Percentiles rank a stretch among this genome's conserved stretches.
Evolutionary conservation across 2,797 vertebrate species (phyloP).

Genomic region (Liasis olivaceus): DNA sequence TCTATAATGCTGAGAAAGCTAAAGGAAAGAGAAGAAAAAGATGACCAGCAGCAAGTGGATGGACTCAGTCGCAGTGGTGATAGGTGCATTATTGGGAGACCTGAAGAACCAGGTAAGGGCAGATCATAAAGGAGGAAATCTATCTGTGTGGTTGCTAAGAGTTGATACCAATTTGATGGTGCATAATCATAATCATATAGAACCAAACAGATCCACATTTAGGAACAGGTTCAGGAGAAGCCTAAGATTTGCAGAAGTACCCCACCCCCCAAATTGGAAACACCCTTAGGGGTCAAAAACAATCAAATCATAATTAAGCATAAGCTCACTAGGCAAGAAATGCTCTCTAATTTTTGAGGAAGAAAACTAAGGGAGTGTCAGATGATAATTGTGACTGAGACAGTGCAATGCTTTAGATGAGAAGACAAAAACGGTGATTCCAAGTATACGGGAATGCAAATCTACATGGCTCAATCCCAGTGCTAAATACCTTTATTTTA

Average conservation of each 20-base stretch:
- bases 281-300: neutral
- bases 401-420: neutral
- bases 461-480: neutral
- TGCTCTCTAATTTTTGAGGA: neutral
- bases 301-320: neutral
- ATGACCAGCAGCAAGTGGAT: too few relatives aligned
- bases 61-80: too few relatives aligned
- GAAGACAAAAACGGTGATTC: neutral
- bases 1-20: neutral
- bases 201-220: neutral
- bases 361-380: neutral
- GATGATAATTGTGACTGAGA: too few relatives aligned
- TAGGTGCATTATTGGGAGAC: neutral
- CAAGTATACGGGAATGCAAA: neutral
- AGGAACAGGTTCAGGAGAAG: neutral
- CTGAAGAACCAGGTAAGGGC: neutral
- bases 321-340: neutral
- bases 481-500: neutral
- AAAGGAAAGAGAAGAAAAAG: too few relatives aligned
- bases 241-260: neutral
- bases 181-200: neutral
- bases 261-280: neutral
- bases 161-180: neutral
- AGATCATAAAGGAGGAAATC: neutral
- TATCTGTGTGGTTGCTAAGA: neutral